Base-by-base conservation (phyloP, 2,888 invertebrate species). In the Drosophila infuscata region DNA sequence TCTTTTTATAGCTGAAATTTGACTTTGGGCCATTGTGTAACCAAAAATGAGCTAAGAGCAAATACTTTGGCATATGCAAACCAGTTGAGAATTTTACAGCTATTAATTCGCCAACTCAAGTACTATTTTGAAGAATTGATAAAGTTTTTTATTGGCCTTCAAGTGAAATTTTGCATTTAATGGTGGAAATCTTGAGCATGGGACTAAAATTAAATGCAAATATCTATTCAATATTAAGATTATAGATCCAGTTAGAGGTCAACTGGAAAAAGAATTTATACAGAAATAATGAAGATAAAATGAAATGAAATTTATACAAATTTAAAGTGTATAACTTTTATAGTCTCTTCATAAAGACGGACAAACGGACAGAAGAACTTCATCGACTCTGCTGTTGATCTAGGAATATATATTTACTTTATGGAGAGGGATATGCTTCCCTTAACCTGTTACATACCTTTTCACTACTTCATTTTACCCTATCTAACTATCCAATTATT, bases 1-100 rank as follows among this genome's bases (percentile, higher is more conserved):
- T 77, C 38, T 48, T 78, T 77, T 83, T 73, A 70, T 69, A 43
- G 52, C 78, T 52, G 68, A 46, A 65, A 74, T 70, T 62, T 66
- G 79, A 76, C 65, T 63, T 54, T 30, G 25, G 20, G 12, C n/a
- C 35, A 51, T n/a, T 41, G 41, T 11, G 9, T 4, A 11, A 11
- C 20, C 2, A 20, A 20, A 38, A 36, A 49, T 33, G 29, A 32
- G 30, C 53, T 9, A 8, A 32, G 5, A 15, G n/a, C 51, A 38
- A 66, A 38, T 33, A 25, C 20, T 25, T 43, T 35, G 15, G n/a
- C 30, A 51, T 29, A 59, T 51, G 49, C 57, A 57, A 56, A 57
- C 7, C 60, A 32, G 15, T 43, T 43, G 3, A 30, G 25, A 3
- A 20, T 32, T 30, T 30, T 15, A 8, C 32, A 12, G 9, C 35